phyloP scores from a whole-genome alignment of 2,113 vertebrate genomes.

The Platichthys flesus region DNA sequence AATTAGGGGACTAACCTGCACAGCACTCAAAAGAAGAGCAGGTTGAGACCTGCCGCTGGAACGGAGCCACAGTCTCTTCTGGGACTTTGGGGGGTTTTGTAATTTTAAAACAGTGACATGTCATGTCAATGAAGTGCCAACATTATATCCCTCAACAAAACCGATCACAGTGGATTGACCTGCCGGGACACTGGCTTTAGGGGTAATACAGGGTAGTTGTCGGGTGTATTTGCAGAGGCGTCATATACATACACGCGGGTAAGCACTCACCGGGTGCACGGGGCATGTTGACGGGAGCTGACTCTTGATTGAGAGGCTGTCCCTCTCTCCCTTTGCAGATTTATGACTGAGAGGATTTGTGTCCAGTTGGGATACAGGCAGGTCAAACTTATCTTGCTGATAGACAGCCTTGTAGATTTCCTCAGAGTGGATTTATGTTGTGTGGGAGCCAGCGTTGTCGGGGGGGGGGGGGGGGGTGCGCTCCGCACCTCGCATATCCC shows the following conservation, averaged over 20 bases:
- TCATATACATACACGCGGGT: slow-evolving; percentile 46
- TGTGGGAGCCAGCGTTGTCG: not conserved
- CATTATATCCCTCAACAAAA: slow-evolving; percentile 20
- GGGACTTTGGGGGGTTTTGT: slow-evolving; percentile 7
- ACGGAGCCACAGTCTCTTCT: not conserved
- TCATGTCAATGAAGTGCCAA: slow-evolving; percentile 38
- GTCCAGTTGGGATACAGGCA: slow-evolving; percentile 59
- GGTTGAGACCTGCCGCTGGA: not conserved
- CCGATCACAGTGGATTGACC: slow-evolving; percentile 9
- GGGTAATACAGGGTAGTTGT: not conserved
- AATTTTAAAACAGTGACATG: slow-evolving; percentile 28
- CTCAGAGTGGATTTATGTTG: slow-evolving; percentile 62
- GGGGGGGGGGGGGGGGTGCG: not conserved
- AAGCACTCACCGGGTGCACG: slow-evolving; percentile 20
- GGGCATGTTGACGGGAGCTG: slow-evolving; percentile 38
- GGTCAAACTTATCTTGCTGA: slow-evolving; percentile 68
- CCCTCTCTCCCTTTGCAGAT: slow-evolving; percentile 64
- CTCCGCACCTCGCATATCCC: slow-evolving; percentile 4
- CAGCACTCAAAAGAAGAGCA: not conserved
- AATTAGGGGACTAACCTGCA: not conserved
- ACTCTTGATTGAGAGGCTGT: slow-evolving; percentile 64
- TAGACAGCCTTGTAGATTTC: slow-evolving; percentile 72
- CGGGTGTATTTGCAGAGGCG: slow-evolving; percentile 10
- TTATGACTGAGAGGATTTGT: slow-evolving; percentile 72
- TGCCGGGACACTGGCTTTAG: not conserved